Percentiles rank a stretch among this genome's conserved stretches.
Evolutionary conservation across 1,140 invertebrate genomes (phyloP).

Genomic region (Cardiocondyla obscurior): DNA sequence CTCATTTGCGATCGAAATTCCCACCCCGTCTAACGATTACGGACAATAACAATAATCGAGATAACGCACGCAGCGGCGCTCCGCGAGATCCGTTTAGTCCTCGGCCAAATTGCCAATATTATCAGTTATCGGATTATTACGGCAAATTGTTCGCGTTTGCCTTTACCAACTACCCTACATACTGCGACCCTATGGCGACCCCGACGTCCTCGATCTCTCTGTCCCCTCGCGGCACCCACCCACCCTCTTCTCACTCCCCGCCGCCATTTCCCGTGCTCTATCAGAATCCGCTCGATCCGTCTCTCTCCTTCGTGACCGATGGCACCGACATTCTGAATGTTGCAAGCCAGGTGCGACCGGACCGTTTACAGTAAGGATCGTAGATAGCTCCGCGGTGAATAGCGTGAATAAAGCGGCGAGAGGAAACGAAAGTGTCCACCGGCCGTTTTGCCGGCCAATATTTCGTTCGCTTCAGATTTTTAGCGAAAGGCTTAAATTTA

Average conservation of each 20-base stretch:
- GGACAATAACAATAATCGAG: slow-evolving; percentile 75
- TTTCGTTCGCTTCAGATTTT: neutral
- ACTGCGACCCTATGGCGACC: slow-evolving; percentile 44
- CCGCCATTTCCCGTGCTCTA: neutral
- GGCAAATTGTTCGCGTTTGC: slow-evolving; percentile 77
- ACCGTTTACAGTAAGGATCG: slow-evolving; percentile 64
- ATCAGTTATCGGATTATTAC: slow-evolving; percentile 79
- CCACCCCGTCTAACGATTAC: slow-evolving; percentile 41
- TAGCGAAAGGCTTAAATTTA: too few species aligned
- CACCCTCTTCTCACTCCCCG: neutral
- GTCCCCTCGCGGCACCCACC: neutral
- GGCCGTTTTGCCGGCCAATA: neutral
- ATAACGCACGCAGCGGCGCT: slow-evolving; percentile 66
- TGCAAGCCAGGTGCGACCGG: slow-evolving; percentile 69
- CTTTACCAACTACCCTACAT: slow-evolving; percentile 70
- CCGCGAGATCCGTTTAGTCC: slow-evolving; percentile 70
- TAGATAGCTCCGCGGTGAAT: neutral
- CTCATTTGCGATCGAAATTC: neutral
- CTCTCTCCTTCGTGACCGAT: slow-evolving; percentile 22
- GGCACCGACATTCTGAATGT: slow-evolving; percentile 32
- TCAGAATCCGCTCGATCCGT: slow-evolving; percentile 40
- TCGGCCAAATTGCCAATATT: slow-evolving; percentile 75
- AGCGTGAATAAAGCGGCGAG: neutral
- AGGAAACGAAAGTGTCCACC: neutral
- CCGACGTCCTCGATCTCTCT: slow-evolving; percentile 39